Evolutionary conservation across 2,797 vertebrate genomes (phyloP).

Genomic region (Acrossocheilus wenchowensis): DNA sequence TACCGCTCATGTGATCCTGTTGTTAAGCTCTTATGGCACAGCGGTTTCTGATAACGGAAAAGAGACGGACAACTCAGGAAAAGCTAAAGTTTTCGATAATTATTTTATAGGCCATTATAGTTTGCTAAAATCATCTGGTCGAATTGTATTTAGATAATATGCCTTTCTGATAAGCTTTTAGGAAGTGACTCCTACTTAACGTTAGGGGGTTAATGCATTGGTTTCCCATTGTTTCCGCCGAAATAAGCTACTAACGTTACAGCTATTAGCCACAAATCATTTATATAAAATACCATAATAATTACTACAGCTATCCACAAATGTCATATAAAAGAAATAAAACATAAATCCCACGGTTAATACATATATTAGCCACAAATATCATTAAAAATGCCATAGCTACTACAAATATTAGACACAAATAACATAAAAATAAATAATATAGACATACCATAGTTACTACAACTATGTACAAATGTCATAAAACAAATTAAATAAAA

Average conservation of each 20-base stretch:
- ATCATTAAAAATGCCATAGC: background rate
- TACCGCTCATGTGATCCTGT: slow-evolving; percentile 13
- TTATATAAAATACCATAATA: background rate
- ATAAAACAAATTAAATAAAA: background rate
- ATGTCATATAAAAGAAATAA: background rate
- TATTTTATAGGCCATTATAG: background rate
- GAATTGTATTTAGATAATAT: background rate
- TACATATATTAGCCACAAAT: background rate
- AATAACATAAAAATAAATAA: background rate
- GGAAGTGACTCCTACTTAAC: background rate
- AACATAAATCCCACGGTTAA: background rate
- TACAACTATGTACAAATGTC: background rate
- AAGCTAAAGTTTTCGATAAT: background rate
- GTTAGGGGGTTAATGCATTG: background rate
- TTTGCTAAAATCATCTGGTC: background rate
- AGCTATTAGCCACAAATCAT: background rate
- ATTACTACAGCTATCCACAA: background rate
- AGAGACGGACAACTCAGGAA: background rate
- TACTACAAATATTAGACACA: background rate
- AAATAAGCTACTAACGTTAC: background rate
- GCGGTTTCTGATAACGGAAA: slow-evolving; percentile 44
- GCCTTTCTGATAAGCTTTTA: background rate
- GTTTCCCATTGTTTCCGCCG: background rate
- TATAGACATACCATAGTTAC: background rate
- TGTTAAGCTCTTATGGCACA: slow-evolving; percentile 16